phyloP scores from a whole-genome alignment of 1,140 invertebrate genomes.

The Mya arenaria region DNA sequence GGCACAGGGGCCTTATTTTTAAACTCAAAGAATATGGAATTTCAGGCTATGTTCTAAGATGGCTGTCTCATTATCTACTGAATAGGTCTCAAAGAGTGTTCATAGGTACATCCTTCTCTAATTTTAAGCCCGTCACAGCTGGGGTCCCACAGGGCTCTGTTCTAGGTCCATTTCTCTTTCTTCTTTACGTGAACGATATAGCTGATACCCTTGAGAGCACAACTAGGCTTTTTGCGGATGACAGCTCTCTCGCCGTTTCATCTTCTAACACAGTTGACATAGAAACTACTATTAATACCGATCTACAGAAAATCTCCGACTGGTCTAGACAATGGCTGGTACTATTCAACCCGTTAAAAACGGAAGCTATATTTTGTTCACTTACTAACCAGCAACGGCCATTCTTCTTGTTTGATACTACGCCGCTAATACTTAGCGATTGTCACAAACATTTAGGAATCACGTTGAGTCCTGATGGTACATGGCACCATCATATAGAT shows the following conservation, averaged over 20 bases:
- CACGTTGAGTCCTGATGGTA: conserved; percentile 12
- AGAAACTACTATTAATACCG: background rate
- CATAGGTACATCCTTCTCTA: background rate
- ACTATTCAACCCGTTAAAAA: background rate
- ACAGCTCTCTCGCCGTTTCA: no score
- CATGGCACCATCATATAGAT: conserved; percentile 12
- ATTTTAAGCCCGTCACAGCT: background rate
- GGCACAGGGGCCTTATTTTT: no score
- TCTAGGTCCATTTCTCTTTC: conserved; percentile 51
- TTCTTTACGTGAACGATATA: conserved; percentile 57
- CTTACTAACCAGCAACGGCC: background rate
- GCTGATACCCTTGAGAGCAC: background rate
- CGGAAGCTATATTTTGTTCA: conserved; percentile 13
- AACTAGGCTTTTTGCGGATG: conserved; percentile 19
- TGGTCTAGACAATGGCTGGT: conserved; percentile 17
- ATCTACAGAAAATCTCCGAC: background rate
- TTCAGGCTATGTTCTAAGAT: no score
- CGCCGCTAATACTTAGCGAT: background rate
- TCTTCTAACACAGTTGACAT: no score
- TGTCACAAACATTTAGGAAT: conserved; percentile 12
- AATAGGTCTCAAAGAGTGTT: conserved; percentile 19
- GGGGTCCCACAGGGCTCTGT: conserved; percentile 58
- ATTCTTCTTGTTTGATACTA: background rate
- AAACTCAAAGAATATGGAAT: no score
- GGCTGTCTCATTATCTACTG: no score